Conservation (phyloP, 1,140 invertebrate species). For the Drosophila auraria region DNA sequence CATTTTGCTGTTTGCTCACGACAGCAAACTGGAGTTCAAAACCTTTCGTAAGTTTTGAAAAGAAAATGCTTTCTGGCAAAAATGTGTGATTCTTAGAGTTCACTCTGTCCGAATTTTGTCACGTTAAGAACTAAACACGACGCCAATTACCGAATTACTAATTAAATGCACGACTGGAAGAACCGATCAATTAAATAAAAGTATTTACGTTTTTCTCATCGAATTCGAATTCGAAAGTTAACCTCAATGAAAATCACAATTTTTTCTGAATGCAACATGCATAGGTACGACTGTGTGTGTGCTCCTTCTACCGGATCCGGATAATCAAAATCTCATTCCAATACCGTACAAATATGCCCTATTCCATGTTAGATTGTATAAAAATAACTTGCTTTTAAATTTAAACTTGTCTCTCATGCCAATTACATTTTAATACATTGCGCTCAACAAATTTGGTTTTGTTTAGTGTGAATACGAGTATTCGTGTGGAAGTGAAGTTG, state of each 20-base stretch:
- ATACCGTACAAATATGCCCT: conserved; percentile 71
- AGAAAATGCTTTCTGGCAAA: conserved; percentile 24
- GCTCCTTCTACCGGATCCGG: conserved; percentile 31
- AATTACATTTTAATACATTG: conserved; percentile 61
- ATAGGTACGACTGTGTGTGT: conserved; percentile 34
- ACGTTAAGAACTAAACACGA: conserved; percentile 47
- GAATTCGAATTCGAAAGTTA: neutral
- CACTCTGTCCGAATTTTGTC: conserved; percentile 27
- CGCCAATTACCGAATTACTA: conserved; percentile 45
- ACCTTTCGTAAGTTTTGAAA: conserved; percentile 28
- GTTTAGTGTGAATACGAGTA: conserved; percentile 9
- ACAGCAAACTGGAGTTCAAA: conserved; percentile 78
- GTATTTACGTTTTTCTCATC: conserved; percentile 12
- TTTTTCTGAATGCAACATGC: conserved; percentile 34
- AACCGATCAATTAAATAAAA: conserved; percentile 50
- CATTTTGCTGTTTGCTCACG: conserved; percentile 84
- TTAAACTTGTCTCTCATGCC: conserved; percentile 64
- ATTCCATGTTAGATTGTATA: conserved; percentile 65
- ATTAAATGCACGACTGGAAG: conserved; percentile 74
- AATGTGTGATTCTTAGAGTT: conserved; percentile 55
- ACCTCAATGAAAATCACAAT: conserved; percentile 18
- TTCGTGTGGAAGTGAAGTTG: neutral
- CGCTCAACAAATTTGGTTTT: conserved; percentile 27
- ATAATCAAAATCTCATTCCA: conserved; percentile 66
- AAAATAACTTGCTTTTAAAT: conserved; percentile 69